Percentiles rank a stretch among this genome's conserved stretches.
Conservation (phyloP, 2,797 vertebrate species). For the Erpetoichthys calabaricus region DNA sequence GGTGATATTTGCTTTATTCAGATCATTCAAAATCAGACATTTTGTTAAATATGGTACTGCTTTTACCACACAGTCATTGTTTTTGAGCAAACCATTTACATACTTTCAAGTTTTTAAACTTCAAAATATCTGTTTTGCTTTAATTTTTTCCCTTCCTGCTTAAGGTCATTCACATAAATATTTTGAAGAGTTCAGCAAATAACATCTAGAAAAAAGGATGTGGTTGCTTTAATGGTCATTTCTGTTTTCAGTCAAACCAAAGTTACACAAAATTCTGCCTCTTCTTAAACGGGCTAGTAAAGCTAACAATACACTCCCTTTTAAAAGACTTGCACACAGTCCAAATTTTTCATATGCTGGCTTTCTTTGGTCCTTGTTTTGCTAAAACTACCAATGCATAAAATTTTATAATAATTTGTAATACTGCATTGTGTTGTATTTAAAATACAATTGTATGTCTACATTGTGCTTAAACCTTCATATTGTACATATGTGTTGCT, state of each 20-base stretch:
- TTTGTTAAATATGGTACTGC: too few species aligned
- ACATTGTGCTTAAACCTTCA: conserved; percentile 73
- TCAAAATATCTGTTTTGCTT: too few species aligned
- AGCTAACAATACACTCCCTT: conserved; percentile 71
- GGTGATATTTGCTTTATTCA: conserved; percentile 44
- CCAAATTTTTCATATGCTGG: conserved; percentile 64
- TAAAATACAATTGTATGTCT: conserved; percentile 61
- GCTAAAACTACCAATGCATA: conserved; percentile 32
- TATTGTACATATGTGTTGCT: conserved; percentile 76
- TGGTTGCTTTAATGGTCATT: conserved; percentile 67
- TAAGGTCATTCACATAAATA: too few species aligned
- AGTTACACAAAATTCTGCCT: conserved; percentile 99
- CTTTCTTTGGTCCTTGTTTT: conserved; percentile 49
- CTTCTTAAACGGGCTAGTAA: conserved; percentile 90
- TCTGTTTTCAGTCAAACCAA: conserved; percentile 98
- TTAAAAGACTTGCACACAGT: conserved; percentile 63
- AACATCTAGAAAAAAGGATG: conserved; percentile 52
- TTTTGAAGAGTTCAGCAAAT: conserved; percentile 31
- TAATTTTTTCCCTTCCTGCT: too few species aligned
- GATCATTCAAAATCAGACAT: too few species aligned
- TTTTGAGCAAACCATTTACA: too few species aligned
- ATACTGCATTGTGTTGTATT: conserved; percentile 62
- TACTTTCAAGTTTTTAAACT: too few species aligned
- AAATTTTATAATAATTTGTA: conserved; percentile 51
- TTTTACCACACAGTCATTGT: too few species aligned